Evolutionary conservation across 2,113 vertebrate species (phyloP).

Genomic region (Hemiscyllium ocellatum): DNA sequence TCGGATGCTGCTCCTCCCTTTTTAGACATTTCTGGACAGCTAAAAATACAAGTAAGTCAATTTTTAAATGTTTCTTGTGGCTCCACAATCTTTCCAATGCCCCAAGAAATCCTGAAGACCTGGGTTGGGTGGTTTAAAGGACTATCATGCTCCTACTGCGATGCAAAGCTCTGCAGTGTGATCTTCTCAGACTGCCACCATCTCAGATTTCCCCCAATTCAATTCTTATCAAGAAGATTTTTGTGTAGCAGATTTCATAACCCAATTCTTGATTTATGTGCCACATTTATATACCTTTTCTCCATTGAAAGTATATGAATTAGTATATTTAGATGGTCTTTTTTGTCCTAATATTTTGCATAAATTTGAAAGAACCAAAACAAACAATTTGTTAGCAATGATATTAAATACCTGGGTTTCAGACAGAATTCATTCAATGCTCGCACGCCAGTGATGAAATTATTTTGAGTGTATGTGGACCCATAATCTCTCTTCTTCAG

Average conservation of each 20-base stretch:
- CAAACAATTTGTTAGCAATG: neutral
- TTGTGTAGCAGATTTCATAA: neutral
- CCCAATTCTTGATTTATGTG: neutral
- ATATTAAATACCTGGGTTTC: conserved; percentile 76
- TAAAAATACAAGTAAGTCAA: no score
- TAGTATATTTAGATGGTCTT: neutral
- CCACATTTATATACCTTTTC: neutral
- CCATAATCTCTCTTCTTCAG: conserved; percentile 96
- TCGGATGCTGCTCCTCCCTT: no score
- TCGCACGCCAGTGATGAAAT: conserved; percentile 96
- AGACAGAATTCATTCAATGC: conserved; percentile 98
- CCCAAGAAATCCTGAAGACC: no score
- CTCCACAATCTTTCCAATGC: no score
- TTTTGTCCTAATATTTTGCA: neutral
- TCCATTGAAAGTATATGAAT: neutral
- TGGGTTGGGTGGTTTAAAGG: no score
- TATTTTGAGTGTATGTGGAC: conserved; percentile 90
- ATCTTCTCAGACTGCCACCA: no score
- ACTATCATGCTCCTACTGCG: no score
- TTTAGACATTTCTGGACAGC: no score
- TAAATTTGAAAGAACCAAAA: neutral
- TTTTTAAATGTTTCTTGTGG: no score
- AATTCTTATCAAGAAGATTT: neutral
- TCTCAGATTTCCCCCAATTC: no score
- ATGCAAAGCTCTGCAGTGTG: no score